These are phyloP conservation scores for Bombus waltoni DNA, from an alignment of 1,140 invertebrate genomes.

Conservation along the genomic window DNA sequence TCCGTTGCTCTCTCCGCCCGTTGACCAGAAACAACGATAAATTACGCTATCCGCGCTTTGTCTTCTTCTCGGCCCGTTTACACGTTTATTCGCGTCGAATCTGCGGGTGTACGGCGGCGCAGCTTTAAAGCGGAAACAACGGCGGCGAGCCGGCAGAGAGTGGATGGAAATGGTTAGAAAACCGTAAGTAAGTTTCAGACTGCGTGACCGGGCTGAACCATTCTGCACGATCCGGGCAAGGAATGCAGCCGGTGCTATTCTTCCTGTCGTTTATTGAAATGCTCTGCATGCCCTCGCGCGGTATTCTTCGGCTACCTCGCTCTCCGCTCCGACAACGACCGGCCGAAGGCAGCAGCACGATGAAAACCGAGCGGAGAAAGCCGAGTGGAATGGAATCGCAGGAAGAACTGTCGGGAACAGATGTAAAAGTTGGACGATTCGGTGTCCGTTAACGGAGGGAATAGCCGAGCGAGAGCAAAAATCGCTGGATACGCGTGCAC, in stretches of 20 bases:
- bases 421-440: conserved; percentile 59
- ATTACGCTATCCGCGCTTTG: conserved; percentile 34
- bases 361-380: conserved; percentile 27
- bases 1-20: neutral
- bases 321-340: neutral
- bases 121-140: conserved; percentile 54
- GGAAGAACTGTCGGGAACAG: conserved; percentile 34
- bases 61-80: neutral
- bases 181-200: conserved; percentile 24
- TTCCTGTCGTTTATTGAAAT: conserved; percentile 66
- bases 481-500: neutral
- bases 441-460: conserved; percentile 38
- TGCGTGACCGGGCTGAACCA: conserved; percentile 14
- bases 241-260: conserved; percentile 37
- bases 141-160: conserved; percentile 2
- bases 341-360: neutral
- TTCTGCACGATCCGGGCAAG: conserved; percentile 10
- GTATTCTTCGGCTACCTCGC: conserved; percentile 43
- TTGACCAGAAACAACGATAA: conserved; percentile 27
- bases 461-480: conserved; percentile 43
- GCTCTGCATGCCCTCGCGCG: conserved; percentile 58
- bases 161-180: conserved; percentile 1
- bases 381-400: conserved; percentile 39
- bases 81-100: neutral
- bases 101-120: neutral